Evolutionary conservation across 1,140 invertebrate genomes (phyloP), one percentile per base, ranked within the genome.

Genomic region (Pollicipes pollicipes): DNA sequence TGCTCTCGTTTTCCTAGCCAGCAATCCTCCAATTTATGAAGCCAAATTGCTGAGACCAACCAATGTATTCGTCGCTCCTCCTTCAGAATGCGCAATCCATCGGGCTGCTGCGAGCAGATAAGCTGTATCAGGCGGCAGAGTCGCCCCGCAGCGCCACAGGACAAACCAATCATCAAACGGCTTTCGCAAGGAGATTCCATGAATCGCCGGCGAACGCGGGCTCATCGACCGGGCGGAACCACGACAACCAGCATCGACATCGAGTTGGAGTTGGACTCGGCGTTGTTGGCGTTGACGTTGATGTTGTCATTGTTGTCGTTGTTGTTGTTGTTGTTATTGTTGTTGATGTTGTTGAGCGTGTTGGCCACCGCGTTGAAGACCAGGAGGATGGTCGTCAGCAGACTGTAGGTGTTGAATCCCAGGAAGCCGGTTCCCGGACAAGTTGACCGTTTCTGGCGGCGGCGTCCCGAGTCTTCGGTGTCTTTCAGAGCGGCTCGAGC

Each of bases 241-340:
- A 68, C 68, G 3, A 68, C 37, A 27, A 68, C 21, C 31, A 68
- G 68, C 68, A 68, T 68, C 68, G 68, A 68, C 68, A 68, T 68
- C 24, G 68, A 68, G 30, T 32, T 68, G 27, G 37, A 31, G 30
- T 72, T 70, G n/a, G 68, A 68, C 45, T 70, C 69, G n/a, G 66
- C 31, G 67, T 73, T 73, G 66, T 70, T 72, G 69, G 68, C 69
- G 58, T 69, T 70, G 1, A 35, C 0, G 72, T 72, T 72, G 30
- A 72, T 70, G 58, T 72, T 72, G 26, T 68, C 72, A 30, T 70
- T 66, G 30, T 72, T 72, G 71, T 72, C 70, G 69, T 72, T 72
- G 71, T 72, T 72, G 69, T 72, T 70, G 68, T 72, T 70, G 68
- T 69, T 70, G 26, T 72, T 31, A 72, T 72, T 72, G 63, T 71